Evolutionary conservation across 2,113 vertebrate species (phyloP).

Genomic region (Phyllopteryx taeniolatus): DNA sequence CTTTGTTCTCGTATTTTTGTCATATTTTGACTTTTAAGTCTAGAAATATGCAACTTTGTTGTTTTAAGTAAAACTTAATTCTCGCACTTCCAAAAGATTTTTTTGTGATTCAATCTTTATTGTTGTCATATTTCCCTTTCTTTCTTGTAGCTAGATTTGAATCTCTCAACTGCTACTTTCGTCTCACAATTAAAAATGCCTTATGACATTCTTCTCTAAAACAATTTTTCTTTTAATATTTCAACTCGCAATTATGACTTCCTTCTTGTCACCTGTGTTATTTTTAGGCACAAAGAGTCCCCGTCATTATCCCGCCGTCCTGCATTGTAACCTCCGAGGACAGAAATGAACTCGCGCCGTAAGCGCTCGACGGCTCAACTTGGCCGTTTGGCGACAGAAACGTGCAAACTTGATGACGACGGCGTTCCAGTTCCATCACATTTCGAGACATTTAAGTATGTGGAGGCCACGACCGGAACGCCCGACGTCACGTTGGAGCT

Average conservation of each 20-base stretch:
- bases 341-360: neutral
- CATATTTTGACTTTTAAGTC: no score
- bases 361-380: neutral
- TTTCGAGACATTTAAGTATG: neutral
- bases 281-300: neutral
- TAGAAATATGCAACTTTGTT: no score
- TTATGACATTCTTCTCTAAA: neutral
- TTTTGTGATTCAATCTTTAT: neutral
- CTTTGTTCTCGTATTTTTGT: neutral
- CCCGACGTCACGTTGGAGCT: neutral
- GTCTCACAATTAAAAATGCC: neutral
- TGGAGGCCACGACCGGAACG: neutral
- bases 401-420: neutral
- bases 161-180: neutral
- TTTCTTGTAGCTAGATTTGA: neutral
- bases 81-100: no score
- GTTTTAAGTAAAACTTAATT: no score
- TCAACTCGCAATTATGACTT: no score
- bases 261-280: no score
- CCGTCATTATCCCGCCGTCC: neutral
- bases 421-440: neutral
- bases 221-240: neutral
- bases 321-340: neutral
- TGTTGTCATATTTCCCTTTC: neutral
- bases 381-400: neutral